Evolutionary conservation across 2,888 invertebrate species (phyloP), one percentile per base, ranked within the genome.

Genomic region (Drosophila rellima): DNA sequence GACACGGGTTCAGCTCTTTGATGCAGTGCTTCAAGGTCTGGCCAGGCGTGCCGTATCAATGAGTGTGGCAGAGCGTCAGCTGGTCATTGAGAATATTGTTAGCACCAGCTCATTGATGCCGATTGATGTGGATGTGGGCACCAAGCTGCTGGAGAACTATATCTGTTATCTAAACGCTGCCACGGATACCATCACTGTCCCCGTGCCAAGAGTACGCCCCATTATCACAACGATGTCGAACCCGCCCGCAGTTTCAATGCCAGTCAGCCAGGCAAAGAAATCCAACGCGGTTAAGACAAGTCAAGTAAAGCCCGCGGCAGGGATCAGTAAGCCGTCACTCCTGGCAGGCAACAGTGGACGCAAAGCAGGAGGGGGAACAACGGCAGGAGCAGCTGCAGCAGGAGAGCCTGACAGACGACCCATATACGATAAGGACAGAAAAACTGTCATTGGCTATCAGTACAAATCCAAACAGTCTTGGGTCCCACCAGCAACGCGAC

Each of bases 141-240:
- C 83, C 10, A 79, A 82, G 20, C 47, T 91, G 20, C 61, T 91
- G 11, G 88, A 91, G 48, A 88, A 87, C 60, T 91, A 90, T 67
- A 56, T 66, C 0, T 51, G 64, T 35, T 74, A 80, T 47, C n/a
- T 87, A 0, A 76, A 74, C 45, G 39, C 37, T 1, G 47, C 44
- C 0, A 68, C 62, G 18, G 61, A 47, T 26, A 23, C 31, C 6
- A 35, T 17, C n/a, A 0, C 10, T 0, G 2, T 37, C 23, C 31
- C 63, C 2, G 2, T 35, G 11, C 35, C 64, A 0, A 57, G 42
- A 17, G n/a, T n/a, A 31, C 48, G 7, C n/a, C 37, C 8, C 17
- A 35, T 20, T 3, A 3, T 15, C n/a, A 33, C 48, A 8, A 0
- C 35, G n/a, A 15, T 13, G 15, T 5, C 54, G 11, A 11, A 18